Evolutionary conservation across 2,797 vertebrate species (phyloP).

Genomic region (Chaenodraco wilsoni): DNA sequence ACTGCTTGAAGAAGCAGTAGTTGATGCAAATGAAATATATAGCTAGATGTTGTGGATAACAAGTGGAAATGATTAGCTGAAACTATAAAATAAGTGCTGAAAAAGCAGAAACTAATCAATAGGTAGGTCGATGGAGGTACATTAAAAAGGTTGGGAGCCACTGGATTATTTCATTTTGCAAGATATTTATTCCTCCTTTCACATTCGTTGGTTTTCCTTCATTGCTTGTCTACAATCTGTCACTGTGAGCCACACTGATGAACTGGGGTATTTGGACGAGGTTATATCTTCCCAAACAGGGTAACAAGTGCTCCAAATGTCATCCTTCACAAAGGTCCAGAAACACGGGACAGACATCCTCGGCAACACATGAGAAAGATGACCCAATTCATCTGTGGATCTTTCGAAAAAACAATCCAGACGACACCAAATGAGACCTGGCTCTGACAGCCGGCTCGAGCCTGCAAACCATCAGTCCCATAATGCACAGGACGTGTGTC

Average conservation of each 20-base stretch:
- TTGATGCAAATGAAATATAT: not conserved
- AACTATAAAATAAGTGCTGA: not conserved
- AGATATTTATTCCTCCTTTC: slow-evolving; percentile 19
- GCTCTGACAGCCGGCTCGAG: slow-evolving; percentile 75
- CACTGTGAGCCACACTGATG: slow-evolving; percentile 45
- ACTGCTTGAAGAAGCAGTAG: not conserved
- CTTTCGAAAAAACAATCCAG: slow-evolving; percentile 61
- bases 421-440: slow-evolving; percentile 76
- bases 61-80: not conserved
- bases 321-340: slow-evolving; percentile 67
- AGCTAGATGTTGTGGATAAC: not conserved
- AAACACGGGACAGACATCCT: slow-evolving; percentile 47
- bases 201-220: slow-evolving; percentile 17
- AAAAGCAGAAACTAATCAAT: not conserved
- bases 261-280: slow-evolving; percentile 36
- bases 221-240: slow-evolving; percentile 26
- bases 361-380: slow-evolving; percentile 66
- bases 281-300: slow-evolving; percentile 40
- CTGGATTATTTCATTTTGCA: slow-evolving; percentile 26
- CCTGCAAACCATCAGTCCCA: slow-evolving; percentile 75
- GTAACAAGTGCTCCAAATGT: slow-evolving; percentile 48
- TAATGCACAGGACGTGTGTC: slow-evolving; percentile 79
- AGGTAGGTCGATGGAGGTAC: not conserved
- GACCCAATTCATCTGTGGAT: slow-evolving; percentile 74
- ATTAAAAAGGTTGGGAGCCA: slow-evolving; percentile 3